Evolutionary conservation across 2,888 invertebrate genomes (phyloP), one percentile per base, ranked within the genome.

Genomic region (Apodemia duryi): DNA sequence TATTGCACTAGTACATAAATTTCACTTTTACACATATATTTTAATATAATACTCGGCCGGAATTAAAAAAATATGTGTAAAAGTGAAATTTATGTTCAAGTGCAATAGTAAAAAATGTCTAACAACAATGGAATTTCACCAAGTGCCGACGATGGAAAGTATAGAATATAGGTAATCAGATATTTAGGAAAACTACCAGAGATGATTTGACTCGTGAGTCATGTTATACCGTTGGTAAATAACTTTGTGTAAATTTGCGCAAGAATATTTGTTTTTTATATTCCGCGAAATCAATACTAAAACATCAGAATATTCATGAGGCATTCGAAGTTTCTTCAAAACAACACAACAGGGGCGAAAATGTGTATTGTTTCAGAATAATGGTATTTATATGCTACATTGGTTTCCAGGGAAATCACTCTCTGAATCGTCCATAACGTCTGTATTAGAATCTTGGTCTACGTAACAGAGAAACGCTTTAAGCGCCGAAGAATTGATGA

Each of bases 341-440:
- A 86, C 81, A 84, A 81, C 78, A 74, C 75, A 76, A 77, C 77
- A 80, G 77, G 80, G 79, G 82, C 72, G 81, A 78, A 83, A 80
- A 83, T 84, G 85, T 80, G 86, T 84, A 91, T 88, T 88, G 90
- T 89, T 88, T 85, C 86, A 85, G 80, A 88, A 88, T 91, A 91
- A 89, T 87, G 85, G 88, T 90, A 90, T 91, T 91, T 90, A 88
- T 90, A 88, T 88, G 91, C 85, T 86, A 88, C 91, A 91, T 91
- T 85, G 91, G 89, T 88, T 91, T 86, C 91, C 87, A 84, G 91
- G 91, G 91, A 91, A 91, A 91, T 91, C 91, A 91, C 86, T 90
- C 86, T 81, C 77, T 73, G 83, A 83, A 86, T 84, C 85, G 85
- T 78, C 88, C 83, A 84, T 87, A 86, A 82, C 86, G 82, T 82